Evolutionary conservation across 2,113 vertebrate genomes (phyloP).

Genomic region (Salvelinus namaycush): DNA sequence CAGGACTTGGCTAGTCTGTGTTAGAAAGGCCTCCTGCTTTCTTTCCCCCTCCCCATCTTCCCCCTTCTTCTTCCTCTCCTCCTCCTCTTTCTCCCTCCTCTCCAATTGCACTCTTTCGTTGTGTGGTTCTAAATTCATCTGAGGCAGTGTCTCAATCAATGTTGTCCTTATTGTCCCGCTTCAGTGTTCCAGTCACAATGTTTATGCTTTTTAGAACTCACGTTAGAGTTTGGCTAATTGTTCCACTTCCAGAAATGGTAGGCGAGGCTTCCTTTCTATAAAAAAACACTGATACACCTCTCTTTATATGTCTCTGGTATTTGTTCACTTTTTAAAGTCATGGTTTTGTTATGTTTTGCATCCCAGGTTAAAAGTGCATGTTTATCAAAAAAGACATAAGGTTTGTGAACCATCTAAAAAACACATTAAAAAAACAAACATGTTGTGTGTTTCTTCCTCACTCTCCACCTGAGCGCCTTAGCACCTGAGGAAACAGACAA

Average conservation of each 20-base stretch:
- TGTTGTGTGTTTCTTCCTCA: slow-evolving; percentile 47
- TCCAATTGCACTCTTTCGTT: slow-evolving; percentile 21
- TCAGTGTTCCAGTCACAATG: slow-evolving; percentile 39
- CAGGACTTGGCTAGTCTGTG: slow-evolving; percentile 24
- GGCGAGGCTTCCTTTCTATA: slow-evolving; percentile 38
- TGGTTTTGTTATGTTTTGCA: slow-evolving; percentile 21
- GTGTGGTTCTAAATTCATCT: not conserved
- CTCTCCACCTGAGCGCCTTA: slow-evolving; percentile 54
- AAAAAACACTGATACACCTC: slow-evolving; percentile 23
- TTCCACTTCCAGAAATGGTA: slow-evolving; percentile 42
- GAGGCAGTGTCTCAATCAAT: not conserved
- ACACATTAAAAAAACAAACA: slow-evolving; percentile 60
- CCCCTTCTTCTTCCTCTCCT: slow-evolving; percentile 7
- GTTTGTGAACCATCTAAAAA: slow-evolving; percentile 60
- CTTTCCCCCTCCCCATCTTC: slow-evolving; percentile 19
- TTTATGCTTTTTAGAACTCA: slow-evolving; percentile 40
- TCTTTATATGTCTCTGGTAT: slow-evolving; percentile 42
- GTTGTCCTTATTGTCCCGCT: slow-evolving; percentile 23
- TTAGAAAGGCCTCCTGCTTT: slow-evolving; percentile 1
- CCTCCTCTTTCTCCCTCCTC: not conserved
- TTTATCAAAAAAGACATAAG: slow-evolving; percentile 70
- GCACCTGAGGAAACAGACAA: slow-evolving; percentile 47
- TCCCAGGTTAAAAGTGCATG: slow-evolving; percentile 66
- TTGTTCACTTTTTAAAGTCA: slow-evolving; percentile 41
- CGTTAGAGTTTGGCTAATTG: slow-evolving; percentile 35